These are phyloP conservation scores for Carabus problematicus DNA, from an alignment of 2,888 invertebrate genomes.

Conservation along the genomic window DNA sequence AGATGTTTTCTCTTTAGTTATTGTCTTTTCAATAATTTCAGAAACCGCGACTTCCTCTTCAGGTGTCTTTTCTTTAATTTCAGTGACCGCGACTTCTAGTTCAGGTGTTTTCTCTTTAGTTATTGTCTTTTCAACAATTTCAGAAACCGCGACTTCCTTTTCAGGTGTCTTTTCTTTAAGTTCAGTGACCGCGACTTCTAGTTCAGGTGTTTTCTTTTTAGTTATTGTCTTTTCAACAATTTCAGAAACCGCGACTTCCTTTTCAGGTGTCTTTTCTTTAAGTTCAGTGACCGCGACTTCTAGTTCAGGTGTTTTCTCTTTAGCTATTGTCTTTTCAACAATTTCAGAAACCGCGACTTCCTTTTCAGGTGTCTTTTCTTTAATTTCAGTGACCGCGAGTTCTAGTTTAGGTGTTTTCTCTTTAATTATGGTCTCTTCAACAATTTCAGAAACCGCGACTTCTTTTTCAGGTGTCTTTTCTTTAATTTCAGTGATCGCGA, in stretches of 20 bases:
- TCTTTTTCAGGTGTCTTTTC: slow-evolving; percentile 12
- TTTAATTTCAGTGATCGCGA: background rate
- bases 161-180: slow-evolving; percentile 4
- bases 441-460: background rate
- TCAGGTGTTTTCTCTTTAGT: no score
- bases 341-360: background rate
- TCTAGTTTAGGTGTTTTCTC: no score
- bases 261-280: no score
- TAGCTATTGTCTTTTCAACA: no score
- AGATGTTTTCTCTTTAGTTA: no score
- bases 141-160: slow-evolving; percentile 20
- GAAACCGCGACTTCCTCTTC: background rate
- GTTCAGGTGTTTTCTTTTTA: background rate
- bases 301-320: no score
- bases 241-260: no score
- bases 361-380: background rate
- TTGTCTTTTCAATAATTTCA: background rate
- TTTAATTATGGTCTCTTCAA: no score
- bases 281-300: no score
- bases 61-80: background rate
- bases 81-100: no score
- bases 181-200: background rate
- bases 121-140: background rate
- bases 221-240: background rate
- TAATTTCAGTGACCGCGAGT: background rate